Percentiles rank a stretch among this genome's conserved stretches.
Evolutionary conservation across 2,888 invertebrate species (phyloP).

Genomic region (Apamea anceps): DNA sequence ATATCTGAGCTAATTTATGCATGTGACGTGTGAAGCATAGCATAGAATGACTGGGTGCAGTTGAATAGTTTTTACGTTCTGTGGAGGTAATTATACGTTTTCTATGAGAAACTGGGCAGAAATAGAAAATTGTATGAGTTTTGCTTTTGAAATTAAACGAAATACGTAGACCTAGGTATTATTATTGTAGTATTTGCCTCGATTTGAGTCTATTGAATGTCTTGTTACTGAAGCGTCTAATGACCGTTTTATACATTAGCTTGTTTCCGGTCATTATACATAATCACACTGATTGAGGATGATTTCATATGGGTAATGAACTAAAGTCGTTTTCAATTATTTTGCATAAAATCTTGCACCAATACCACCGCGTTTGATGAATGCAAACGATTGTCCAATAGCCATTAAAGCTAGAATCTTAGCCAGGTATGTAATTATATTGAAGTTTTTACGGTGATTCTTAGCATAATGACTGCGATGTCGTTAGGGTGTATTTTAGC

Average conservation of each 20-base stretch:
- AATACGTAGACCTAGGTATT: neutral
- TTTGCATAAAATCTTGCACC: slow-evolving; percentile 12
- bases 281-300: slow-evolving; percentile 3
- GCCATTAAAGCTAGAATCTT: slow-evolving; percentile 57
- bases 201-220: slow-evolving; percentile 22
- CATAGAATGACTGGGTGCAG: slow-evolving; percentile 35
- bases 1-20: slow-evolving; percentile 45
- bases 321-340: neutral
- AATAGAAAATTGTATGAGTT: neutral
- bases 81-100: slow-evolving; percentile 15
- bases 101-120: slow-evolving; percentile 3
- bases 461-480: slow-evolving; percentile 64
- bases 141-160: neutral
- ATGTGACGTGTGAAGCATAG: slow-evolving; percentile 43
- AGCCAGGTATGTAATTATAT: slow-evolving; percentile 59
- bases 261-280: slow-evolving; percentile 2
- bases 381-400: slow-evolving; percentile 41
- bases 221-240: neutral
- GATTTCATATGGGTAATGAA: neutral
- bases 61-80: slow-evolving; percentile 17
- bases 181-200: neutral
- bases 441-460: slow-evolving; percentile 61
- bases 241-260: neutral
- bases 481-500: slow-evolving; percentile 76
- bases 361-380: slow-evolving; percentile 24